Evolutionary conservation across 2,888 invertebrate genomes (phyloP), one percentile per base, ranked within the genome.

Genomic region (Exephanes ischioxanthus): DNA sequence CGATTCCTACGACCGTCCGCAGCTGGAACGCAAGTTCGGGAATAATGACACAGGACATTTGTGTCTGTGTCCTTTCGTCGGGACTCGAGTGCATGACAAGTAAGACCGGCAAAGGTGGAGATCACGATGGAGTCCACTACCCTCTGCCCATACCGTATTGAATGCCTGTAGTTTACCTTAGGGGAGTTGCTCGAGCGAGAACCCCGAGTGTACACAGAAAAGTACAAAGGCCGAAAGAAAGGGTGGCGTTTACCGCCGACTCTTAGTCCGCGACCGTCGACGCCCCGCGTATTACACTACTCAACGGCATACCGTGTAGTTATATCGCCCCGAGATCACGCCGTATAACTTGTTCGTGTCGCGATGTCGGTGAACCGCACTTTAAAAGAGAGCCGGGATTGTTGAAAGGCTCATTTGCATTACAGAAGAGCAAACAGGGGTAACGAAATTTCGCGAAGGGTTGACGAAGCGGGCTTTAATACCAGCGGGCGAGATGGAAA

Each of bases 321-420:
- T 67, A 67, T 58, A 26, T 75, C 73, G 70, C 37, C 55, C 33
- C 16, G 58, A 66, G 48, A 85, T 83, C 67, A 22, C 55, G 58
- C 58, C 37, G 58, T 48, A 11, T 61, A 61, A 45, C 51, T 68
- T 72, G 71, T 61, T 71, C 63, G 67, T 79, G 75, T 79, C 70
- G 75, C 71, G 63, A 83, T 68, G 75, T 66, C 72, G 81, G 86
- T 82, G 79, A 72, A 84, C 84, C 86, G 82, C 84, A 82, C 79
- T 84, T 79, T 67, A 83, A 82, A 85, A 70, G 63, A 73, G 80
- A 84, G 83, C 86, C 87, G 84, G 87, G 89, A 91, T 91, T 90
- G 91, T 91, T 89, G 86, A 87, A 84, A 88, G 85, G 84, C 89
- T 89, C 88, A 93, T 93, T 93, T 93, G 91, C 93, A 93, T 93